Evolutionary conservation across 1,140 invertebrate species (phyloP).

Genomic region (Arctopsyche grandis): DNA sequence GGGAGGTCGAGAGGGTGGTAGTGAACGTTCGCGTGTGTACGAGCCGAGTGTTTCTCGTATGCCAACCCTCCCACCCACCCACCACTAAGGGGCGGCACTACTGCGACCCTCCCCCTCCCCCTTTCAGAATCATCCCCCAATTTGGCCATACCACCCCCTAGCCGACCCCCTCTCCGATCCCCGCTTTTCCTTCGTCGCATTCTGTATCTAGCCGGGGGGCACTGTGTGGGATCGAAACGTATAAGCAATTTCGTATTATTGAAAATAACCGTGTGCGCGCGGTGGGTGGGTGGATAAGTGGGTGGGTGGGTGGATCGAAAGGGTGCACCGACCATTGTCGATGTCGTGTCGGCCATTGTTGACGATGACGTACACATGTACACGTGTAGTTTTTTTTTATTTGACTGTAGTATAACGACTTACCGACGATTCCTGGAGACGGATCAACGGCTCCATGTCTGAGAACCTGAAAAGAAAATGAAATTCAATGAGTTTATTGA

Average conservation of each 20-base stretch:
- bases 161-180: neutral
- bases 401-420: too few relatives aligned
- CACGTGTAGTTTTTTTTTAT: neutral
- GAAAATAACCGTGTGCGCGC: slow-evolving; percentile 48
- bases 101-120: slow-evolving; percentile 41
- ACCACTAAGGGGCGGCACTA: slow-evolving; percentile 29
- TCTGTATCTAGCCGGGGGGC: slow-evolving; percentile 27
- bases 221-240: slow-evolving; percentile 46
- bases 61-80: slow-evolving; percentile 26
- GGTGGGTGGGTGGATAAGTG: slow-evolving; percentile 14
- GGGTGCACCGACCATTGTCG: slow-evolving; percentile 7
- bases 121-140: slow-evolving; percentile 50
- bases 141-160: slow-evolving; percentile 38
- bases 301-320: slow-evolving; percentile 11
- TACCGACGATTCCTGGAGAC: too few relatives aligned
- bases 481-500: too few relatives aligned
- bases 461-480: neutral
- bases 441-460: neutral
- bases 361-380: neutral
- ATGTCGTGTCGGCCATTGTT: neutral
- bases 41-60: slow-evolving; percentile 17
- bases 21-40: slow-evolving; percentile 31
- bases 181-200: neutral
- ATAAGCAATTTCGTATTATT: slow-evolving; percentile 53
- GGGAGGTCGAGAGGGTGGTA: neutral